phyloP scores from a whole-genome alignment of 1,140 invertebrate genomes.

The Megathymus violae region DNA sequence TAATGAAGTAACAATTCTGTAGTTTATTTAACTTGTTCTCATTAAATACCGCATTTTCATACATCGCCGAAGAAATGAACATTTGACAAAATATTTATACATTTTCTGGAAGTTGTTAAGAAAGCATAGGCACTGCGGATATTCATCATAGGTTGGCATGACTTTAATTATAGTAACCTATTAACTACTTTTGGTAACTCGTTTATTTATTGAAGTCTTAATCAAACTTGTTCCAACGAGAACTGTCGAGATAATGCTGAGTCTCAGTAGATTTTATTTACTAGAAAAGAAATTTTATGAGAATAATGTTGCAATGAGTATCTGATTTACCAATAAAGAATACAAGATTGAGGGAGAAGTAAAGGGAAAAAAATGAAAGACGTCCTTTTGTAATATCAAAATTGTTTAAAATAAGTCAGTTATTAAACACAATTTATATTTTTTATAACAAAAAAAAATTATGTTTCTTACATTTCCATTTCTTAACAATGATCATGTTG shows the following conservation, averaged over 20 bases:
- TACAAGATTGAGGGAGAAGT: background rate
- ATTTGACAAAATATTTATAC: constrained; percentile 5
- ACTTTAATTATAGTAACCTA: constrained; percentile 53
- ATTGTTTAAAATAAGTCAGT: too few relatives aligned
- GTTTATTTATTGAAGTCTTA: constrained; percentile 58
- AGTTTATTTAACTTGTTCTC: too few relatives aligned
- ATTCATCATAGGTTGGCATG: constrained; percentile 50
- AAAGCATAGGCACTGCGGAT: constrained; percentile 36
- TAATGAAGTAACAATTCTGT: too few relatives aligned
- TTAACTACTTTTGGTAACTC: constrained; percentile 62
- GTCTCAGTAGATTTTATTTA: constrained; percentile 10
- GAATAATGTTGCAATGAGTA: background rate
- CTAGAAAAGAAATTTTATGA: constrained; percentile 9
- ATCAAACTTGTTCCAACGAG: constrained; percentile 55
- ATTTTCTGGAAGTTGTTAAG: constrained; percentile 8
- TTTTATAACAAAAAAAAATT: too few relatives aligned
- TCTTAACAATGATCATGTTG: too few relatives aligned
- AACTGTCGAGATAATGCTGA: constrained; percentile 35
- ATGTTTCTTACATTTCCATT: too few relatives aligned
- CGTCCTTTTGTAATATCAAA: too few relatives aligned
- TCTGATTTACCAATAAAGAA: background rate
- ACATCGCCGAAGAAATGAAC: too few relatives aligned
- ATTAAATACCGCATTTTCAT: too few relatives aligned
- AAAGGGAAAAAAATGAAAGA: too few relatives aligned
- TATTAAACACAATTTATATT: too few relatives aligned